phyloP scores from a whole-genome alignment of 1,140 invertebrate genomes.

The Stenopsyche tienmushanensis region DNA sequence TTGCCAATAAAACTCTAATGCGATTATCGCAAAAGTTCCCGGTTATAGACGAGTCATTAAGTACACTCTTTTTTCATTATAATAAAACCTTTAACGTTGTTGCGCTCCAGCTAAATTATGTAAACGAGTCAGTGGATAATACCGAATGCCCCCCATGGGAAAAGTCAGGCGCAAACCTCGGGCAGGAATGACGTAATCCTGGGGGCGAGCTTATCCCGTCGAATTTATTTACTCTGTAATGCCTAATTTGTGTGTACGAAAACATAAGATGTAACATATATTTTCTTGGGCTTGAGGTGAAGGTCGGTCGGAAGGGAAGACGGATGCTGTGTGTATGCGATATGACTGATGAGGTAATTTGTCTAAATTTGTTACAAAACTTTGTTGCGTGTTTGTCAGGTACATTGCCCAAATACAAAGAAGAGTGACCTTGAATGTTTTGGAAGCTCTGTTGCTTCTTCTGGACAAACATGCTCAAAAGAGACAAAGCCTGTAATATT shows the following conservation, averaged over 20 bases:
- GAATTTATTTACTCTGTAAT: slow-evolving; percentile 13
- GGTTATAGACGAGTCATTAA: too few relatives aligned
- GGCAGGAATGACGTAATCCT: slow-evolving; percentile 7
- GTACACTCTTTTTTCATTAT: background rate
- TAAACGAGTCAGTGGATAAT: slow-evolving; percentile 14
- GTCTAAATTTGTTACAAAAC: too few relatives aligned
- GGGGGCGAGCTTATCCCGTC: background rate
- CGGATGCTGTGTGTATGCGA: too few relatives aligned
- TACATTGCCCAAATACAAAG: too few relatives aligned
- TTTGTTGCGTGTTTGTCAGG: too few relatives aligned
- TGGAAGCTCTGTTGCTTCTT: too few relatives aligned
- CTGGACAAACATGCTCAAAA: too few relatives aligned
- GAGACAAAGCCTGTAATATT: too few relatives aligned
- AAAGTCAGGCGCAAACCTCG: slow-evolving; percentile 15
- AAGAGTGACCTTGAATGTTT: too few relatives aligned
- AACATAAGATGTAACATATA: background rate
- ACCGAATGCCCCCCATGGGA: slow-evolving; percentile 6
- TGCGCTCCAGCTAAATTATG: slow-evolving; percentile 12
- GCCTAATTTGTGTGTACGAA: slow-evolving; percentile 6
- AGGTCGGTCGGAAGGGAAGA: background rate
- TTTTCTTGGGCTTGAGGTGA: background rate
- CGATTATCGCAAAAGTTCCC: too few relatives aligned
- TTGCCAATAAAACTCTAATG: too few relatives aligned
- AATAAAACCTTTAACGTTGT: background rate
- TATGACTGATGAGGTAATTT: too few relatives aligned